Evolutionary conservation across 1,140 invertebrate genomes (phyloP).

Genomic region (Zeugodacus cucurbitae): DNA sequence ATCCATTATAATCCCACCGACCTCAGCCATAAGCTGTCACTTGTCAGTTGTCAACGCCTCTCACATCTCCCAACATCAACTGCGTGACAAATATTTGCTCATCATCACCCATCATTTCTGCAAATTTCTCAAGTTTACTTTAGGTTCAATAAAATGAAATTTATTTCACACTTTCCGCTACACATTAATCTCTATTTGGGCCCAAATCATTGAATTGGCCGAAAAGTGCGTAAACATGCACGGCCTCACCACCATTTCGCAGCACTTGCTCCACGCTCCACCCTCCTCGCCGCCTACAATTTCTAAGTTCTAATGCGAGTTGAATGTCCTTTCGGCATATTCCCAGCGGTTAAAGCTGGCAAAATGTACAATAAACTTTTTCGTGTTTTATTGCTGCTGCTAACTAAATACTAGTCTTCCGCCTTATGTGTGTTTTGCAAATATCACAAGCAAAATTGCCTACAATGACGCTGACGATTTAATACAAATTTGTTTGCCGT

Average conservation of each 20-base stretch:
- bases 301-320: not conserved
- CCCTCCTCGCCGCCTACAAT: not conserved
- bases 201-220: not conserved
- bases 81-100: not conserved
- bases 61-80: too few species aligned
- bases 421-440: not conserved
- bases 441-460: not conserved
- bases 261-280: not conserved
- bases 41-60: too few species aligned
- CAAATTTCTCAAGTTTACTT: not conserved
- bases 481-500: not conserved
- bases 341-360: not conserved
- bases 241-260: not conserved
- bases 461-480: not conserved
- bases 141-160: not conserved
- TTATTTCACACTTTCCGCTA: not conserved
- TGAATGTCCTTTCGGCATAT: not conserved
- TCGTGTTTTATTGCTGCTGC: not conserved
- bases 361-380: slow-evolving; percentile 1
- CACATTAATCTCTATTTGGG: not conserved
- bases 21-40: too few species aligned
- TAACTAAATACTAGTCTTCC: not conserved
- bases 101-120: not conserved
- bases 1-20: too few species aligned
- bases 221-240: not conserved